Evolutionary conservation across 2,113 vertebrate genomes (phyloP).

Genomic region (Dasyprocta punctata): DNA sequence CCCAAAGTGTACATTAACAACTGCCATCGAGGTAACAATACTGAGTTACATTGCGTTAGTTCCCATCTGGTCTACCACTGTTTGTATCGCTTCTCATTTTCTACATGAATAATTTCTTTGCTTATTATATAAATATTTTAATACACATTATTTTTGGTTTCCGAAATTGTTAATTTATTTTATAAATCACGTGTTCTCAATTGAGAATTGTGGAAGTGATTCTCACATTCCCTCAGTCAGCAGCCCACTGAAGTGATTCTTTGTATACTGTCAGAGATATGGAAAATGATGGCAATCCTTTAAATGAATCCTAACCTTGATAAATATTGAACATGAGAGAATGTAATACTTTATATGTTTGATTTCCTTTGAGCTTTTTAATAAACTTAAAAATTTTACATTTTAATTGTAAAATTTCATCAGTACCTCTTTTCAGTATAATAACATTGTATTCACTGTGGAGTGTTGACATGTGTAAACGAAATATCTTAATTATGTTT

Average conservation of each 20-base stretch:
- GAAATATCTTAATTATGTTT: background rate
- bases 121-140: conserved; percentile 47
- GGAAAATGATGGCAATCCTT: conserved; percentile 21
- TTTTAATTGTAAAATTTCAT: conserved; percentile 21
- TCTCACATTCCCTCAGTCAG: background rate
- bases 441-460: background rate
- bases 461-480: background rate
- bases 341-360: background rate
- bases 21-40: background rate
- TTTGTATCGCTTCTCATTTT: conserved; percentile 48
- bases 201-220: background rate
- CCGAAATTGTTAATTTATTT: background rate
- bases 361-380: background rate
- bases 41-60: background rate
- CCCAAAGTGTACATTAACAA: background rate
- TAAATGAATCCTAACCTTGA: background rate
- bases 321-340: conserved; percentile 8
- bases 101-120: background rate
- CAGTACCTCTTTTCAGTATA: background rate
- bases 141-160: background rate
- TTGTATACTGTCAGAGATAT: background rate
- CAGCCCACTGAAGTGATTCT: background rate
- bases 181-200: background rate
- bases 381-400: conserved; percentile 17
- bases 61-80: conserved; percentile 39